Percentiles rank a stretch among this genome's conserved stretches.
Evolutionary conservation across 2,888 invertebrate genomes (phyloP).

Genomic region (Drosophila hawaiiensis): DNA sequence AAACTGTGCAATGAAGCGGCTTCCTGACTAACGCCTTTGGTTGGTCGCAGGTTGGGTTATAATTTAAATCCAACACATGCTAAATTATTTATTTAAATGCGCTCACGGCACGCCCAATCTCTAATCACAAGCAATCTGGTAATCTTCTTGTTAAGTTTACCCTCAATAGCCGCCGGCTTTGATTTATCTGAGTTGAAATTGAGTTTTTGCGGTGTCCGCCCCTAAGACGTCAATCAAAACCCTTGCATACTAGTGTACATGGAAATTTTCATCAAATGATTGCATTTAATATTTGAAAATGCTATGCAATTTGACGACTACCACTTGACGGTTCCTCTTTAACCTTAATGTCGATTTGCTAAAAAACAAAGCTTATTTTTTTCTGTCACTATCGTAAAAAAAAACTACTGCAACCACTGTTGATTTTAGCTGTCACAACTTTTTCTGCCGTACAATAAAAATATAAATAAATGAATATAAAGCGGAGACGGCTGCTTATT

Average conservation of each 20-base stretch:
- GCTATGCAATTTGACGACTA: slow-evolving; percentile 7
- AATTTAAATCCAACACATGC: slow-evolving; percentile 60
- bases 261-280: background rate
- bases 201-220: slow-evolving; percentile 23
- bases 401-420: slow-evolving; percentile 32
- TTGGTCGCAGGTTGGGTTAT: slow-evolving; percentile 43
- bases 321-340: slow-evolving; percentile 14
- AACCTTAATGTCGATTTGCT: slow-evolving; percentile 26
- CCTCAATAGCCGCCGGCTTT: slow-evolving; percentile 16
- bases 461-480: slow-evolving; percentile 40
- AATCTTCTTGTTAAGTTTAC: slow-evolving; percentile 15
- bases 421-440: slow-evolving; percentile 48
- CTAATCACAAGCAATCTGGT: slow-evolving; percentile 27
- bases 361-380: slow-evolving; percentile 22
- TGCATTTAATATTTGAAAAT: slow-evolving; percentile 8
- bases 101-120: slow-evolving; percentile 22
- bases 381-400: slow-evolving; percentile 25
- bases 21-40: slow-evolving; percentile 50
- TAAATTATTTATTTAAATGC: slow-evolving; percentile 55
- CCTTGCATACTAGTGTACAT: slow-evolving; percentile 24
- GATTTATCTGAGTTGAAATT: slow-evolving; percentile 52
- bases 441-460: slow-evolving; percentile 22
- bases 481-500: slow-evolving; percentile 3
- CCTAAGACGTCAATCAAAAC: background rate
- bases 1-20: slow-evolving; percentile 54